Conservation (phyloP, 2,113 vertebrate species). For the Ivindomyrus marchei region DNA sequence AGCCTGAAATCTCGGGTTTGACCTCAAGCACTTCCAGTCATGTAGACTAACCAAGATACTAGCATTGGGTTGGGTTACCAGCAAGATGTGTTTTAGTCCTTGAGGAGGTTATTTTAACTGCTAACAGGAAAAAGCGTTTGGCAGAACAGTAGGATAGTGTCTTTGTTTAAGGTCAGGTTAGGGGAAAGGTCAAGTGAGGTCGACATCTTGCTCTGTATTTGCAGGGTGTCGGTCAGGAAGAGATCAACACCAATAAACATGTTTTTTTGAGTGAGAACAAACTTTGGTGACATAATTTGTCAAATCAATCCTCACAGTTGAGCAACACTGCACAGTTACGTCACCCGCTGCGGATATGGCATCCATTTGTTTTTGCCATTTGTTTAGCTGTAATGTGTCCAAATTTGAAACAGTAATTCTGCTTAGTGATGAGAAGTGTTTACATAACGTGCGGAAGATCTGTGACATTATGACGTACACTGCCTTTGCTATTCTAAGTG, state of each 20-base stretch:
- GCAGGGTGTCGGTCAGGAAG: not conserved
- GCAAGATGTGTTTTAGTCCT: conserved; percentile 31
- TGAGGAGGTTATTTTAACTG: conserved; percentile 41
- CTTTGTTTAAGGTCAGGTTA: conserved; percentile 34
- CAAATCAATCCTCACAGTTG: conserved; percentile 29
- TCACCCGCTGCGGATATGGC: conserved; percentile 13
- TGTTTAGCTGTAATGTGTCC: conserved; percentile 34
- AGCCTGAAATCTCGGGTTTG: conserved; percentile 40
- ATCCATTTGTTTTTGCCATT: conserved; percentile 23
- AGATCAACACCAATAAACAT: not conserved
- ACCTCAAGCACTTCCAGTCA: conserved; percentile 39
- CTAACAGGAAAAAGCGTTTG: conserved; percentile 40
- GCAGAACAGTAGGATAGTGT: conserved; percentile 28
- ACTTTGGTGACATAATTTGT: conserved; percentile 36
- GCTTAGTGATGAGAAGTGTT: conserved; percentile 33
- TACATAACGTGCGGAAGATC: not conserved
- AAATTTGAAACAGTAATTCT: conserved; percentile 27
- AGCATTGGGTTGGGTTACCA: conserved; percentile 34
- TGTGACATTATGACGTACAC: not conserved
- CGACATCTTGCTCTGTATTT: conserved; percentile 26
- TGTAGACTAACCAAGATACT: conserved; percentile 28
- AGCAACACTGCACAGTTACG: conserved; percentile 27
- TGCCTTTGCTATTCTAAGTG: not conserved
- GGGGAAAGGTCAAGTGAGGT: conserved; percentile 39
- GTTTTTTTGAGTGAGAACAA: conserved; percentile 31